phyloP scores from a whole-genome alignment of 1,140 invertebrate genomes.

The Bombus consobrinus region DNA sequence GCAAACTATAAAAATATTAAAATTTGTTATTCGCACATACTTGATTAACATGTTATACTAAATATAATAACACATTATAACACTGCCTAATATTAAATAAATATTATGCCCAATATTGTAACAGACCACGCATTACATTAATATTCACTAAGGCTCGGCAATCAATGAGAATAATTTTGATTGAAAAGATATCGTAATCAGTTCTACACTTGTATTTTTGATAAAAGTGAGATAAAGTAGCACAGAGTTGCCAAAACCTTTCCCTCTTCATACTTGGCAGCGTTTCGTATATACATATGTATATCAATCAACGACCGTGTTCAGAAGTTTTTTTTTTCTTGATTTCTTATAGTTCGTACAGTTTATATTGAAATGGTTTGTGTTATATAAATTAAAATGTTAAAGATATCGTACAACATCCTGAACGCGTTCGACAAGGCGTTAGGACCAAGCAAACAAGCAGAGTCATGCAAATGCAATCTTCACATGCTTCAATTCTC shows the following conservation, averaged over 20 bases:
- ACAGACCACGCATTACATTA: slow-evolving; percentile 34
- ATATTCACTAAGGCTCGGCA: background rate
- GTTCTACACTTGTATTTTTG: background rate
- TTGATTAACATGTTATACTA: slow-evolving; percentile 28
- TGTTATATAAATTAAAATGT: background rate
- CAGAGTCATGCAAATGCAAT: slow-evolving; percentile 55
- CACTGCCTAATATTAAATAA: slow-evolving; percentile 29
- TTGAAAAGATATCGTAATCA: background rate
- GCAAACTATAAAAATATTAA: background rate
- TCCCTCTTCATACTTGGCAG: background rate
- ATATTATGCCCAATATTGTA: slow-evolving; percentile 20
- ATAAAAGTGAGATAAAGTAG: background rate
- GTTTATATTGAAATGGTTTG: background rate
- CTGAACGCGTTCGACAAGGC: slow-evolving; percentile 11
- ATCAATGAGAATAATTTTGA: background rate
- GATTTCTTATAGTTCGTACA: background rate
- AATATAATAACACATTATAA: slow-evolving; percentile 31
- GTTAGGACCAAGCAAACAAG: slow-evolving; percentile 39
- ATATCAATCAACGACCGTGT: slow-evolving; percentile 13
- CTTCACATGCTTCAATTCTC: slow-evolving; percentile 15
- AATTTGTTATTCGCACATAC: slow-evolving; percentile 48
- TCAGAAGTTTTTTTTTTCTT: slow-evolving; percentile 8
- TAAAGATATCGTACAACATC: background rate
- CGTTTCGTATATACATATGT: background rate
- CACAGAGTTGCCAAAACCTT: background rate